phyloP scores from a whole-genome alignment of 1,140 invertebrate species.

The Zaprionus ghesquierei region DNA sequence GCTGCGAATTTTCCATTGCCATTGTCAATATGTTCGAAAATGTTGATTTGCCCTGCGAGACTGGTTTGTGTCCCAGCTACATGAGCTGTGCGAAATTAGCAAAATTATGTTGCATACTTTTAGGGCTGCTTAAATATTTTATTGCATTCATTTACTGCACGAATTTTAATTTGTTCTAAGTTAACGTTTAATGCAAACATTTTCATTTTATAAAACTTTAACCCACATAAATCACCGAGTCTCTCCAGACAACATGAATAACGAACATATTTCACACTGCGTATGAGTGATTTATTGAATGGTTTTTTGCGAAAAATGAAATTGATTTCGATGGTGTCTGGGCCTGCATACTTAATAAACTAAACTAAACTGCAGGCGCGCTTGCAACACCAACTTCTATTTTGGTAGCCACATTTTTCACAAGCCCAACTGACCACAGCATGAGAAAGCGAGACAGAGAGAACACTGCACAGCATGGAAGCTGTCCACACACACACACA shows the following conservation, averaged over 20 bases:
- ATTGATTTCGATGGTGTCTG: constrained; percentile 65
- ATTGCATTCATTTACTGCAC: neutral
- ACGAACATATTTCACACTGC: constrained; percentile 53
- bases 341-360: constrained; percentile 59
- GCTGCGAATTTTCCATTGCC: neutral
- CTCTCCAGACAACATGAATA: constrained; percentile 17
- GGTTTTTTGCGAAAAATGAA: constrained; percentile 48
- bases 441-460: neutral
- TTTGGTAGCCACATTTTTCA: constrained; percentile 49
- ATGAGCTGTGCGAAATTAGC: neutral
- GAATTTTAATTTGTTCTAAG: constrained; percentile 34
- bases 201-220: constrained; percentile 32
- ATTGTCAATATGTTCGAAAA: neutral
- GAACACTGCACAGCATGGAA: neutral
- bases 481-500: neutral
- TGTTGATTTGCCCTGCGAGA: neutral
- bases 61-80: constrained; percentile 32
- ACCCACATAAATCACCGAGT: constrained; percentile 54
- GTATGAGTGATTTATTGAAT: constrained; percentile 75
- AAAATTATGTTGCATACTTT: constrained; percentile 35
- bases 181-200: constrained; percentile 38
- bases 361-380: constrained; percentile 33
- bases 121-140: constrained; percentile 1
- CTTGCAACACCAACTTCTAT: constrained; percentile 43
- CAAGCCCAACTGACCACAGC: constrained; percentile 36